Conservation (phyloP, 2,888 invertebrate species). For the Dione vanillae region DNA sequence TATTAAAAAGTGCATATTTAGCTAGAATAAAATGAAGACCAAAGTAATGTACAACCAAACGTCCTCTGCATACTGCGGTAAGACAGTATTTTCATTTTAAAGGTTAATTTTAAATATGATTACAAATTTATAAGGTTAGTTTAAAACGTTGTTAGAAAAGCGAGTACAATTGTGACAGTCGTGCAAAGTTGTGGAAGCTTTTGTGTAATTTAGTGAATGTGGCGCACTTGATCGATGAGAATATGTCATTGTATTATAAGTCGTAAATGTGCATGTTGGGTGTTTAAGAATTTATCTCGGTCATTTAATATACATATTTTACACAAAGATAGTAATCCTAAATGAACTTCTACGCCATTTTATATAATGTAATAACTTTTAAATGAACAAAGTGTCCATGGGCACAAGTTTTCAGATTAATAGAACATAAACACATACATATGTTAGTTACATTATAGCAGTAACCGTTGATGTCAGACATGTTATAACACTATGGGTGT, state of each 20-base stretch:
- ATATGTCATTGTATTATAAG: not conserved
- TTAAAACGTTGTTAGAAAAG: slow-evolving; percentile 9
- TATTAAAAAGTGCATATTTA: not conserved
- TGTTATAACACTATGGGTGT: no score
- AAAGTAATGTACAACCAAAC: no score
- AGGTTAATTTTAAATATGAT: not conserved
- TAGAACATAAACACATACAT: no score
- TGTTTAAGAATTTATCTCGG: no score
- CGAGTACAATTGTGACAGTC: slow-evolving; percentile 44
- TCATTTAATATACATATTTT: not conserved
- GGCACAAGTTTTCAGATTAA: no score
- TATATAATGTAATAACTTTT: no score
- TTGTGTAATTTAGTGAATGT: not conserved
- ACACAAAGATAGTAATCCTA: not conserved
- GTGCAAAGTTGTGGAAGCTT: slow-evolving; percentile 33
- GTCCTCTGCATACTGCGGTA: not conserved
- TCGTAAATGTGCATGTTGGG: not conserved
- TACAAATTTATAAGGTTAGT: slow-evolving; percentile 4
- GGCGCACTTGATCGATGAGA: not conserved
- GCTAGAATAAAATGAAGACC: no score
- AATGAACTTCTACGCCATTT: not conserved
- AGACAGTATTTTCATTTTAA: not conserved
- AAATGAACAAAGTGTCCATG: no score
- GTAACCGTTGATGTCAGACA: no score
- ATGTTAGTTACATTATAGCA: no score